Evolutionary conservation across 2,113 vertebrate genomes (phyloP).

Genomic region (Steatornis caripensis): DNA sequence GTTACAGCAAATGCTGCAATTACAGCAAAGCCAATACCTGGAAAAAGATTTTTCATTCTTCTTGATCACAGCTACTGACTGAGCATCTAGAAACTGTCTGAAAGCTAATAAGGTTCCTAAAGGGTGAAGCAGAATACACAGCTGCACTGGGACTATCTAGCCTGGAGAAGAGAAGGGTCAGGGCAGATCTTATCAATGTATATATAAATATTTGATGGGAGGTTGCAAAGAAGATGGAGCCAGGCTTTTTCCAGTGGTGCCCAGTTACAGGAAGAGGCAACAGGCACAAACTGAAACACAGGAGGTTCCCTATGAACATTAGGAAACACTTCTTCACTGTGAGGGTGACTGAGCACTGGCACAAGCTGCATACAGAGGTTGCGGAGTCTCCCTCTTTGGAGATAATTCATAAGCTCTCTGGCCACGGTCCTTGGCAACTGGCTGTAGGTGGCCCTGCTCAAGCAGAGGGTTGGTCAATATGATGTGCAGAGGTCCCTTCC

Average conservation of each 20-base stretch:
- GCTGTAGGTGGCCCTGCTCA: background rate
- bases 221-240: background rate
- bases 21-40: background rate
- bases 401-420: background rate
- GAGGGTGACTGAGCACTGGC: background rate
- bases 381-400: background rate
- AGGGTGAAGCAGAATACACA: background rate
- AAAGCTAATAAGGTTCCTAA: background rate
- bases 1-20: background rate
- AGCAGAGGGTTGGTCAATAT: background rate
- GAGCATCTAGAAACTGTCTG: background rate
- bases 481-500: background rate
- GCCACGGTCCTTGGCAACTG: background rate
- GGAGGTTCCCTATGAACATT: background rate
- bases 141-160: background rate
- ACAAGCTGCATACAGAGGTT: background rate
- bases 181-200: background rate
- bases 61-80: background rate
- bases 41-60: background rate
- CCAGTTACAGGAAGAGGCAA: background rate
- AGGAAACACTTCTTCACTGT: background rate
- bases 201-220: background rate
- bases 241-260: background rate
- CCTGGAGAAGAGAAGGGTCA: background rate
- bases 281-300: background rate